Evolutionary conservation across 2,888 invertebrate species (phyloP).

Genomic region (Gryllus longicercus): DNA sequence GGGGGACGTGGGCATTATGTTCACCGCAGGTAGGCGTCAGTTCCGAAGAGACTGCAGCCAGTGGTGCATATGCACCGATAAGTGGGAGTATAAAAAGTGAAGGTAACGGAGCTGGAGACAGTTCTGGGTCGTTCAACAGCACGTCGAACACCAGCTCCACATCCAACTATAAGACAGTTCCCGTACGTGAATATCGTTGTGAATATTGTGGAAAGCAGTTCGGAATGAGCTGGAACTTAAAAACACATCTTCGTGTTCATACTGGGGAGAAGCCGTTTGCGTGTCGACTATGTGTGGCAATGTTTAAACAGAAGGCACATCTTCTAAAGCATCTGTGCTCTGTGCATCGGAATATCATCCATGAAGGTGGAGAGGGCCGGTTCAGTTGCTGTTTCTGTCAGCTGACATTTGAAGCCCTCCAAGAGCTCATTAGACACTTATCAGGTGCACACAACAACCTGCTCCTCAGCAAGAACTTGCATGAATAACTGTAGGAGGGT

Average conservation of each 20-base stretch:
- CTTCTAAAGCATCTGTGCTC: constrained; percentile 83
- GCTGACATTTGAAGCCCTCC: constrained; percentile 78
- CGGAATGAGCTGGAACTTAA: constrained; percentile 89
- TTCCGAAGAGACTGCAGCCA: constrained; percentile 34
- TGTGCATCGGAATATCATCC: constrained; percentile 83
- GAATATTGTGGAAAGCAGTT: constrained; percentile 88
- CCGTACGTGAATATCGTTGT: constrained; percentile 81
- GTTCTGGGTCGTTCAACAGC: constrained; percentile 21
- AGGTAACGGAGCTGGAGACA: constrained; percentile 20
- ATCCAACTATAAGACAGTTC: constrained; percentile 48
- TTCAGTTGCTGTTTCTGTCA: constrained; percentile 88
- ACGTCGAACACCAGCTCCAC: neutral
- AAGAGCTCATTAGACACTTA: constrained; percentile 80
- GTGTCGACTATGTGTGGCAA: constrained; percentile 82
- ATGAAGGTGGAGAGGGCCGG: constrained; percentile 71
- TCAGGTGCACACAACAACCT: constrained; percentile 86
- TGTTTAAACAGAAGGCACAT: constrained; percentile 90
- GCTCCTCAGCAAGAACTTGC: constrained; percentile 80
- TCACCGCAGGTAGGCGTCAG: constrained; percentile 58
- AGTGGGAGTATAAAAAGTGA: constrained; percentile 40
- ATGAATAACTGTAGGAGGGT: constrained; percentile 47
- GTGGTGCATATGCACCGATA: constrained; percentile 47
- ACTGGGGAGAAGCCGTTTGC: constrained; percentile 88
- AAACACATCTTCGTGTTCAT: constrained; percentile 82
- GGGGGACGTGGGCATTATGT: constrained; percentile 57